Conservation (phyloP, 2,888 invertebrate genomes). For the Tortricodes alternella region DNA sequence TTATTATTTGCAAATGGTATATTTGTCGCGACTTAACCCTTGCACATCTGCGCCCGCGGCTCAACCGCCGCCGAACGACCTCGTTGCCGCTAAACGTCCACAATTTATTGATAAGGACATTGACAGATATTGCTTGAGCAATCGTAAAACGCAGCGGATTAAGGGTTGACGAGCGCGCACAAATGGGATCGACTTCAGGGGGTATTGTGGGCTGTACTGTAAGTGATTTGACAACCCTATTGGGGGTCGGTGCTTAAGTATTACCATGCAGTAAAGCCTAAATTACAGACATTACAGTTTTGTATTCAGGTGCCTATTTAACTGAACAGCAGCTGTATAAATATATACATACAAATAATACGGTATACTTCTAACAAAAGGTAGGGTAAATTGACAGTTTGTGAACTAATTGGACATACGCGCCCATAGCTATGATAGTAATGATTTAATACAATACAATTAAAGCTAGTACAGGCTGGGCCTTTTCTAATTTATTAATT, state of each 20-base stretch:
- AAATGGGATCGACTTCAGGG: conserved; percentile 71
- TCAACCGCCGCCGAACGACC: conserved; percentile 76
- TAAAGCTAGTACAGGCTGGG: no score
- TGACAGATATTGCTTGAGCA: conserved; percentile 78
- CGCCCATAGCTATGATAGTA: no score
- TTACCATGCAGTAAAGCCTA: not conserved
- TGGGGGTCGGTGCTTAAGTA: not conserved
- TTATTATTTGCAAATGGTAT: conserved; percentile 83
- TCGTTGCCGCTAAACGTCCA: conserved; percentile 74
- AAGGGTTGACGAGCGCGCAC: conserved; percentile 74
- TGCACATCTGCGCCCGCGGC: conserved; percentile 79
- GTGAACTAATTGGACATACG: no score
- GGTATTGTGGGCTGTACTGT: conserved; percentile 33
- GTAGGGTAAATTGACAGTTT: no score
- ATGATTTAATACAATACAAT: no score
- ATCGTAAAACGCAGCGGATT: conserved; percentile 81
- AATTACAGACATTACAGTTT: not conserved
- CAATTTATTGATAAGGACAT: conserved; percentile 82
- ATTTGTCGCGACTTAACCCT: conserved; percentile 82
- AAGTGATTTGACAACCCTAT: conserved; percentile 24
- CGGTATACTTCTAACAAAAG: no score
- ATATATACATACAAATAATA: no score
- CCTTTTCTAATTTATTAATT: no score
- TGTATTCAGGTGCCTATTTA: conserved; percentile 16
- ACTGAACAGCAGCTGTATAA: conserved; percentile 2